Percentiles rank a stretch among this genome's conserved stretches.
Evolutionary conservation across 2,888 invertebrate genomes (phyloP).

Genomic region (Agrotis ipsilon): DNA sequence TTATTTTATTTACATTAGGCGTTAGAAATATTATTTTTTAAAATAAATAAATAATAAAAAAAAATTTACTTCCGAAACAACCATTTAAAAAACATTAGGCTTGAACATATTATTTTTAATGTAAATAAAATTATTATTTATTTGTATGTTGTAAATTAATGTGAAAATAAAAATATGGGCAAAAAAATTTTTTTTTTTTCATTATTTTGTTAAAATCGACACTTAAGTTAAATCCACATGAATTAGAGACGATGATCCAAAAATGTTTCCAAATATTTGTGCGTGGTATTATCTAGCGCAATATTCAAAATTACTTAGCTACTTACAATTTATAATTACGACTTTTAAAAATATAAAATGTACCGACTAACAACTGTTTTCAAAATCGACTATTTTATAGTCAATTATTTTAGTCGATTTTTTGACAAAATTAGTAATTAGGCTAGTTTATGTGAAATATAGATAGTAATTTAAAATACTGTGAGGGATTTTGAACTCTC

Average conservation of each 20-base stretch:
- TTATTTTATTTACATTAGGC: constrained; percentile 14
- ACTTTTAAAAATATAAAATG: constrained; percentile 61
- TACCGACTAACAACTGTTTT: constrained; percentile 46
- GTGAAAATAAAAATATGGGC: too few relatives aligned
- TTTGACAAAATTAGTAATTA: constrained; percentile 25
- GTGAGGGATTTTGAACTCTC: not conserved
- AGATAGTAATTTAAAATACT: too few relatives aligned
- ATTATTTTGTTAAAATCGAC: not conserved
- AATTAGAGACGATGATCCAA: constrained; percentile 56
- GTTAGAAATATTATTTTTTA: not conserved
- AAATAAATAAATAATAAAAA: too few relatives aligned
- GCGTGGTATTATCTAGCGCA: constrained; percentile 62
- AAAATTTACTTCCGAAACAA: too few relatives aligned
- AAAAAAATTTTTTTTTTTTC: constrained; percentile 6
- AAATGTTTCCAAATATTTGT: constrained; percentile 66
- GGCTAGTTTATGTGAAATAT: constrained; percentile 9
- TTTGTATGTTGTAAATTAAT: too few relatives aligned
- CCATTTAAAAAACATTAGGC: not conserved
- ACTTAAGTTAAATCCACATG: constrained; percentile 36
- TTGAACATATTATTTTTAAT: not conserved
- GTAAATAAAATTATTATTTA: too few relatives aligned
- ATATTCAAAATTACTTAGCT: constrained; percentile 60
- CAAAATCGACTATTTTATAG: constrained; percentile 52
- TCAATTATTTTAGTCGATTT: constrained; percentile 38
- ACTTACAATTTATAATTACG: constrained; percentile 33